These are phyloP conservation scores for Antedon mediterranea DNA, from an alignment of 53 echinoderm and acorn worm species.

Conservation along the genomic window DNA sequence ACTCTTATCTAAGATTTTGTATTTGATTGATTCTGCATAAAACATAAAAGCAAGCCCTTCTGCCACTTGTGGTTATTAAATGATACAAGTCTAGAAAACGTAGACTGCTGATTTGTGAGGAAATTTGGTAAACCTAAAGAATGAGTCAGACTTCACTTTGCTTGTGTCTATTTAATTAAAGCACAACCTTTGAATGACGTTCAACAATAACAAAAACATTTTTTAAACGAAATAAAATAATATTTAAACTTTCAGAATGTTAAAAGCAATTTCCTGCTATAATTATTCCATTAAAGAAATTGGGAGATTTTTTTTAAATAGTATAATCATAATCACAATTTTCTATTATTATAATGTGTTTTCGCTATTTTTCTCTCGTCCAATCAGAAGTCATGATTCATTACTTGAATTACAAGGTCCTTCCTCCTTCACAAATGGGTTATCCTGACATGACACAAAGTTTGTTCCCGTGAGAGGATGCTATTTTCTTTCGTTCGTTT, in stretches of 20 bases:
- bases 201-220: neutral
- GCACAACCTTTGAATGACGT: neutral
- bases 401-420: neutral
- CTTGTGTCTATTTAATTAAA: neutral
- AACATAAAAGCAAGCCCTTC: too few relatives aligned
- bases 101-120: neutral
- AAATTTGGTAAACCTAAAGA: neutral
- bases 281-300: neutral
- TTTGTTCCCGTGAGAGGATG: neutral
- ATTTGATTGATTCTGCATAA: too few relatives aligned
- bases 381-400: neutral
- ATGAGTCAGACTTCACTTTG: neutral
- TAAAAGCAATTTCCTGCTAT: neutral
- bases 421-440: neutral
- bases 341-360: neutral
- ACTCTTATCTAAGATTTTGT: too few relatives aligned
- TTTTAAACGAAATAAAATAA: neutral
- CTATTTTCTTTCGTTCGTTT: neutral
- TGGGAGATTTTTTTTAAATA: too few relatives aligned
- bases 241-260: neutral
- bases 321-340: neutral
- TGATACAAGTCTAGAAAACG: too few relatives aligned
- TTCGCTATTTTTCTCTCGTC: neutral
- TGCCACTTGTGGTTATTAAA: too few relatives aligned
- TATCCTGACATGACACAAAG: neutral